These are phyloP conservation scores for Sylvietta virens DNA, from an alignment of 2,113 vertebrate genomes.

Conservation along the genomic window DNA sequence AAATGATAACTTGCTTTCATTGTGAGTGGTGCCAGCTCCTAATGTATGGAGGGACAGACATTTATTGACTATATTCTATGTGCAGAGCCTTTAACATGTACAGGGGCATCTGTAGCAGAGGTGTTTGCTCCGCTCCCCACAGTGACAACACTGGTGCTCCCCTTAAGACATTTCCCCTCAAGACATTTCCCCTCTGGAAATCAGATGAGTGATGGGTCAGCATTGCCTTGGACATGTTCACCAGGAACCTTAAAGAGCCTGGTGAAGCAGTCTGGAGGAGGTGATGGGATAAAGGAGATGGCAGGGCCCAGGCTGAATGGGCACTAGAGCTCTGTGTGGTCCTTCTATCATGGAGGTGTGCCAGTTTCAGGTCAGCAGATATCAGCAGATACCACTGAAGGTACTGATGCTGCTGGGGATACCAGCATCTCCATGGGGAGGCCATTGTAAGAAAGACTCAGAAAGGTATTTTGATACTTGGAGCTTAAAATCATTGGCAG, in stretches of 20 bases:
- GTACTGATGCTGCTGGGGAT: accelerated
- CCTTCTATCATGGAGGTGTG: accelerated
- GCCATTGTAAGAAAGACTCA: not conserved
- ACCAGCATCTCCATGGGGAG: not conserved
- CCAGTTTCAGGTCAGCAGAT: not conserved
- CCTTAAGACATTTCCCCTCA: not conserved
- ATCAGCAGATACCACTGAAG: not conserved
- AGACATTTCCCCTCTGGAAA: not conserved
- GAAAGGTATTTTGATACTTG: not conserved
- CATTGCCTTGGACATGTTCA: not conserved
- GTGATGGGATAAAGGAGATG: not conserved
- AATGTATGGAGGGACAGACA: not conserved
- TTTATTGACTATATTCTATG: not conserved
- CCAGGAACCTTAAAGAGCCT: not conserved
- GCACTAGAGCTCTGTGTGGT: not conserved
- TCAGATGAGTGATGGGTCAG: not conserved
- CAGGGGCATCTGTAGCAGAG: accelerated
- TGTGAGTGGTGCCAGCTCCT: not conserved
- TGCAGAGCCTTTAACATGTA: not conserved
- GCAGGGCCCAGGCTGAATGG: not conserved
- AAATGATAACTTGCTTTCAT: not conserved
- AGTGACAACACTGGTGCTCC: accelerated
- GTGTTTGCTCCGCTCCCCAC: accelerated
- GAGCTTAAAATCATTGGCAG: not conserved
- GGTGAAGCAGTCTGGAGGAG: not conserved